Percentiles rank a stretch among this genome's conserved stretches.
Conservation (phyloP, 2,797 vertebrate species). For the Pagetopsis macropterus region DNA sequence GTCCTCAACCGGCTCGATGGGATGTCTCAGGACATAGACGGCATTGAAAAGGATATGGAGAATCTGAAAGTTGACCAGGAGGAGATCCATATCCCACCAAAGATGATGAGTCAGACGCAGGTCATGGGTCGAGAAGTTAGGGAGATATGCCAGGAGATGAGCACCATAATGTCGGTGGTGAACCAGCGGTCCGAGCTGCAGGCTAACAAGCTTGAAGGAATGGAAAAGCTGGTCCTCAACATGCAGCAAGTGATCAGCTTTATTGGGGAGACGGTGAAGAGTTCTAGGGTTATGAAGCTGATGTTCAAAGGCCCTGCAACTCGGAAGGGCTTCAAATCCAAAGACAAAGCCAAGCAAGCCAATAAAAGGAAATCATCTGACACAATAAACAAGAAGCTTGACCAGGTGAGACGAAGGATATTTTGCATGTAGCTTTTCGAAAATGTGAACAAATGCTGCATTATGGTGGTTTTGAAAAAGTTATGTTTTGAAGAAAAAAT, state of each 20-base stretch:
- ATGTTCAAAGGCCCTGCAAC: slow-evolving; percentile 81
- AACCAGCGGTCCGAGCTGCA: slow-evolving; percentile 88
- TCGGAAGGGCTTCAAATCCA: slow-evolving; percentile 72
- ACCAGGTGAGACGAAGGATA: slow-evolving; percentile 81
- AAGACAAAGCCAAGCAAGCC: slow-evolving; percentile 77
- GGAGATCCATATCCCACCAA: slow-evolving; percentile 75
- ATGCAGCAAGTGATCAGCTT: slow-evolving; percentile 89
- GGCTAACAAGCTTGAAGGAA: slow-evolving; percentile 88
- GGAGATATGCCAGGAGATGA: slow-evolving; percentile 87
- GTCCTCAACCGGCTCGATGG: slow-evolving; percentile 88
- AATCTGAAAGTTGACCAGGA: slow-evolving; percentile 84
- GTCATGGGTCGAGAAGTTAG: slow-evolving; percentile 80
- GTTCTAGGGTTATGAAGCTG: slow-evolving; percentile 82
- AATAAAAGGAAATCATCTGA: slow-evolving; percentile 81
- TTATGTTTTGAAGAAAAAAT: not conserved
- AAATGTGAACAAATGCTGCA: not conserved
- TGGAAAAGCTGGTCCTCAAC: slow-evolving; percentile 88
- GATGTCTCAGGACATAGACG: slow-evolving; percentile 87
- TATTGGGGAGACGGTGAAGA: slow-evolving; percentile 87
- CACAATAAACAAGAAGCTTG: slow-evolving; percentile 72
- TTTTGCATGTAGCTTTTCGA: too few species aligned
- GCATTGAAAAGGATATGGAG: slow-evolving; percentile 86
- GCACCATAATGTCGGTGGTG: slow-evolving; percentile 86
- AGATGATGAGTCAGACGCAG: slow-evolving; percentile 61
- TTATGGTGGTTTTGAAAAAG: slow-evolving; percentile 6